Evolutionary conservation across 1,140 invertebrate genomes (phyloP).

Genomic region (Platorchestia sp.): DNA sequence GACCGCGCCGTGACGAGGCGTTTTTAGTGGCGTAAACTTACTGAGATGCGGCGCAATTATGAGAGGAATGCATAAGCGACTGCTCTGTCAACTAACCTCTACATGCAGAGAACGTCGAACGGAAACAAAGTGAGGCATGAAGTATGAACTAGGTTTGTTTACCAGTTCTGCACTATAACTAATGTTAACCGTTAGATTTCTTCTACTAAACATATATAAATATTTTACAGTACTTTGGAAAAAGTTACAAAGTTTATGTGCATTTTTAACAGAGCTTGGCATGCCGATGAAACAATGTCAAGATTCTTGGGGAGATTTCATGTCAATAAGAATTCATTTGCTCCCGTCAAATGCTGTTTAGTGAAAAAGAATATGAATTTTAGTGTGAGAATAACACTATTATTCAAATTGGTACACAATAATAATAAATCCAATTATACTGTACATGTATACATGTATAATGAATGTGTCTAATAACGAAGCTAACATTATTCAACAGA

Average conservation of each 20-base stretch:
- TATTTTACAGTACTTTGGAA: background rate
- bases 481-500: background rate
- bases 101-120: background rate
- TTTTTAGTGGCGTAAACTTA: background rate
- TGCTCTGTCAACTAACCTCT: background rate
- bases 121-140: background rate
- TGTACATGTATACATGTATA: too few species aligned
- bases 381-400: background rate
- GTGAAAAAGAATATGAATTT: background rate
- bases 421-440: too few species aligned
- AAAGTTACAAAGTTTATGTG: background rate
- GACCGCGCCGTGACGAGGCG: conserved; percentile 19
- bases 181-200: background rate
- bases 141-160: background rate
- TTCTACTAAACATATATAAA: background rate
- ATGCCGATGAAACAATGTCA: background rate
- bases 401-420: too few species aligned
- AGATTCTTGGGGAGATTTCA: too few species aligned
- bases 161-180: background rate
- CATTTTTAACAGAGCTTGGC: background rate
- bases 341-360: background rate
- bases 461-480: background rate
- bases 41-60: background rate
- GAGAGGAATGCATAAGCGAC: conserved; percentile 25
- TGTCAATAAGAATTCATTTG: too few species aligned